A percentile compares a stretch with the other conserved stretches of the same genome.
Conservation (phyloP, 2,888 invertebrate species). For the Parelbella ahira region DNA sequence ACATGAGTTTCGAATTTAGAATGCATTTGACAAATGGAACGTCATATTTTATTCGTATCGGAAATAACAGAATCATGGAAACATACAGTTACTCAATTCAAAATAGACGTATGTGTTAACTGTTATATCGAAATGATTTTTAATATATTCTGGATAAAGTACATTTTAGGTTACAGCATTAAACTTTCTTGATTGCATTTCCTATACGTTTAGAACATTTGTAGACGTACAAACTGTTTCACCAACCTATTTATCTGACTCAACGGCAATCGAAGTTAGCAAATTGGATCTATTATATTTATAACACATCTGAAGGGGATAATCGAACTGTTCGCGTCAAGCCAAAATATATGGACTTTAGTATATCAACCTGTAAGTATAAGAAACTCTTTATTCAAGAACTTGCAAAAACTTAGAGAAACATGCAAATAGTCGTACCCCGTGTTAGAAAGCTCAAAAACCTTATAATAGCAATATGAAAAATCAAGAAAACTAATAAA, state of each 20-base stretch:
- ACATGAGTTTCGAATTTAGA: slow-evolving; percentile 10
- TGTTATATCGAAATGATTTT: neutral
- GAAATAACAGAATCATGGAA: neutral
- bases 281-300: slow-evolving; percentile 8
- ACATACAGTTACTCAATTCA: neutral
- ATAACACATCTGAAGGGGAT: neutral
- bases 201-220: slow-evolving; percentile 8
- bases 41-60: slow-evolving; percentile 3
- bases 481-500: too few species aligned
- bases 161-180: neutral
- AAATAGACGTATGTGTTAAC: slow-evolving; percentile 8
- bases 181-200: slow-evolving; percentile 12
- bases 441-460: too few species aligned
- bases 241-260: slow-evolving; percentile 15
- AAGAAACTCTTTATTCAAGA: too few species aligned
- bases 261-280: slow-evolving; percentile 12
- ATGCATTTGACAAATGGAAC: neutral
- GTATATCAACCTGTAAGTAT: too few species aligned
- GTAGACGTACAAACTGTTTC: slow-evolving; percentile 16
- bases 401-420: too few species aligned
- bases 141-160: neutral
- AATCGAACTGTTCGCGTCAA: neutral
- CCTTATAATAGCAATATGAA: too few species aligned
- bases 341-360: too few species aligned
- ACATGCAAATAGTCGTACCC: too few species aligned